Base-by-base conservation (phyloP, 2,797 vertebrate genomes). In the Hoplostethus atlanticus region DNA sequence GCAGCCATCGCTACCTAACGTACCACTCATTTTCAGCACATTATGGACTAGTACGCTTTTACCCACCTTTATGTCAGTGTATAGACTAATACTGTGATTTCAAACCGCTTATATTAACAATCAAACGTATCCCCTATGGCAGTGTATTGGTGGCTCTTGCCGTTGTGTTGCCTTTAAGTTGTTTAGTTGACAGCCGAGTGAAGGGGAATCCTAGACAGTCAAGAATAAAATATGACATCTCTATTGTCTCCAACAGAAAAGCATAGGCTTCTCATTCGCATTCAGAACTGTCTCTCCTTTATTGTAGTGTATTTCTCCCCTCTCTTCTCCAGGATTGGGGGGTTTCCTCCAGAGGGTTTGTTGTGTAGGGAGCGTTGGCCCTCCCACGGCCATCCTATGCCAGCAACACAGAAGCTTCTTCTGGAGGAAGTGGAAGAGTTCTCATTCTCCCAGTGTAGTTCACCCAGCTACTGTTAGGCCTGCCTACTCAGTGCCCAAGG, bases 401-500 rank as follows among this genome's bases (percentile, higher is more conserved):
- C 91, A 85, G 40, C 92, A 89, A 17, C 73, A 52, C 63, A 87
- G 92, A 0, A 13, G n/a, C 53, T 94, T 93, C 81, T 95, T 96
- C 88, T 95, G 95, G 95, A 91, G 72, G 67, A 95, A 92, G 59
- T 85, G 90, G 91, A 90, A 73, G 51, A 78, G 50, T 63, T 88
- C 91, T 73, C 72, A 84, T 8, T 79, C 84, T 34, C 78, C 89
- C 54, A 91, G 74, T 47, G 85, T 95, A 36, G 94, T 95, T 64
- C 84, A 76, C 2, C 94, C 94, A 31, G 93, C 93, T 15, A 46
- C 76, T 17, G 94, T 96, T 36, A 82, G 67, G 10, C 93, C 94
- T 0, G 76, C 92, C 6, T 93, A 93, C 62, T 47, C 83, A 30
- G 92, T 95, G 12, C 94, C 94, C 16, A 89, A 93, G 93, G 95